Evolutionary conservation across 37 sponge, comb jelly and placozoan genomes (phyloP).

Genomic region (Halichondria panicea): DNA sequence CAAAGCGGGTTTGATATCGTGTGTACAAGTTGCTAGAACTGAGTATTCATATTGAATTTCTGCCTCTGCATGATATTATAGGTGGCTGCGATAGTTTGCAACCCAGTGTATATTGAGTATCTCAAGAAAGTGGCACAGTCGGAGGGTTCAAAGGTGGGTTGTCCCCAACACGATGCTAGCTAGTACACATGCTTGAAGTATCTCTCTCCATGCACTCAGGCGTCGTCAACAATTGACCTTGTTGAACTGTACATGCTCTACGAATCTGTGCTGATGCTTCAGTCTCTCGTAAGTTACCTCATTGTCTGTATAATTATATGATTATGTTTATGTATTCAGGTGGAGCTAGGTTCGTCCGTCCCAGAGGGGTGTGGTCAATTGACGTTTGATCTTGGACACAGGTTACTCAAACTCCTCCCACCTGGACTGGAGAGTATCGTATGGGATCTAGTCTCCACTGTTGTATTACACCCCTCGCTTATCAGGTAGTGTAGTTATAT

Average conservation of each 20-base stretch:
- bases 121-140: background rate
- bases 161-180: too few species aligned
- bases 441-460: constrained; percentile 14
- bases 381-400: constrained; percentile 16
- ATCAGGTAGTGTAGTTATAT: constrained; percentile 13
- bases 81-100: constrained; percentile 6
- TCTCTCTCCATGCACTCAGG: background rate
- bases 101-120: constrained; percentile 4
- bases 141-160: too few species aligned
- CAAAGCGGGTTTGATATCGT: too few species aligned
- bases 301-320: background rate
- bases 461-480: constrained; percentile 27
- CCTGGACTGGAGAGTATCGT: constrained; percentile 40
- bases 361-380: background rate
- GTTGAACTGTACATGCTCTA: background rate
- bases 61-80: background rate
- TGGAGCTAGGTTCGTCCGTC: background rate
- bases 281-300: background rate
- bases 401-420: constrained; percentile 42
- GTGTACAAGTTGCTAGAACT: too few species aligned
- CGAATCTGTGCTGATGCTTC: background rate
- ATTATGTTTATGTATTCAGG: background rate
- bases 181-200: too few species aligned
- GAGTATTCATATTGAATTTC: too few species aligned
- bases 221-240: background rate